Base-by-base conservation (phyloP, 2,888 invertebrate genomes). In the Chrysopilus asiliformis region DNA sequence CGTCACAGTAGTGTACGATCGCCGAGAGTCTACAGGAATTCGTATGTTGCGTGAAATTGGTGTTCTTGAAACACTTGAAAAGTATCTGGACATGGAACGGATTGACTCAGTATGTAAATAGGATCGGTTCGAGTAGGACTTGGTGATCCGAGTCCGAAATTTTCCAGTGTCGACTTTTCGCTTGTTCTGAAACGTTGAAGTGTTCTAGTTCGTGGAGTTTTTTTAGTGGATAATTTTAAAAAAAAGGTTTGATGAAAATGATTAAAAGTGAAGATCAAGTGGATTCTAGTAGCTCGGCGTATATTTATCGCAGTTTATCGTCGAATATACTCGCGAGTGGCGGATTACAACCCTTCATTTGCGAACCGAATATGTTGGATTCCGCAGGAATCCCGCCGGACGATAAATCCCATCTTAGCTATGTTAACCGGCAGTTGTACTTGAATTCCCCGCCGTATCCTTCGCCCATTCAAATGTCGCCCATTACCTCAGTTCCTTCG, bases 331-430 rank as follows among this genome's bases (percentile, higher is more conserved):
- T 57, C 32, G 40, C 53, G 36, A 43, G 50, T 29, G 44, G 49
- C 32, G 57, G 51, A 38, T 59, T 54, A 36, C 57, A 54, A 34
- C 40, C 56, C 17, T 49, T 56, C 32, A 50, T 51, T 34, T 47
- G 41, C 14, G 46, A 47, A 39, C 40, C 37, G 19, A 35, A 40
- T 33, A 34, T 46, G 40, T 19, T 41, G 44, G 37, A 45, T 49
- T 35, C 56, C 50, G 26, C 46, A 49, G 45, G n/a, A n/a, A n/a
- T n/a, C n/a, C n/a, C n/a, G n/a, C n/a, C n/a, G n/a, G 60, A 60
- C 36, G 57, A 58, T 41, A 60, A 60, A 40, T 58, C 60, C 5
- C 49, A 53, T 35, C 49, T 58, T 6, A 48, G 45, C 28, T 58
- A 53, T 30, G 45, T 58, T 36, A 59, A 60, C 6, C 51, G 58